phyloP scores from a whole-genome alignment of 2,113 vertebrate genomes.

The Neopipo cinnamomea region DNA sequence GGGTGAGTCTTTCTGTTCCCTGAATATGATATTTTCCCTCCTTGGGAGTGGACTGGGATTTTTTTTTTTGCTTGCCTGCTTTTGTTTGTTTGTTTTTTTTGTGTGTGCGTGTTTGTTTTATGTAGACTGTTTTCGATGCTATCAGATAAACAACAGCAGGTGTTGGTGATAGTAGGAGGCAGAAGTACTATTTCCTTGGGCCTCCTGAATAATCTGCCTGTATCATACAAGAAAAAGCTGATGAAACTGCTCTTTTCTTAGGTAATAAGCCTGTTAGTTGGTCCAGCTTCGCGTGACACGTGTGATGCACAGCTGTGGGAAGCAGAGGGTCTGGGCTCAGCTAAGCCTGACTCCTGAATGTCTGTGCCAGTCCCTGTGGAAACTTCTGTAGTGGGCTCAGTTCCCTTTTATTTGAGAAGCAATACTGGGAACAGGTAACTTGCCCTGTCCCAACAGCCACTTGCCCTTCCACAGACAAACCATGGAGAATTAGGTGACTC shows the following conservation, averaged over 20 bases:
- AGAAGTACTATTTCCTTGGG: not conserved
- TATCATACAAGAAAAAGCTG: not conserved
- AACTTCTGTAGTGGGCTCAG: not conserved
- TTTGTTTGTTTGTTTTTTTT: not conserved
- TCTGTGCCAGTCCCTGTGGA: not conserved
- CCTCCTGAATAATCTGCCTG: not conserved
- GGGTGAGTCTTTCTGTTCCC: conserved; percentile 82
- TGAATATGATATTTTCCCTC: conserved; percentile 13
- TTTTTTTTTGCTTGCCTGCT: not conserved
- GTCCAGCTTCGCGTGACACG: fast-evolving
- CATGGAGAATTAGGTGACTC: not conserved
- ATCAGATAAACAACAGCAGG: not conserved
- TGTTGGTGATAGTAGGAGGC: not conserved
- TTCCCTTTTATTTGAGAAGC: not conserved
- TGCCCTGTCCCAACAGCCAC: not conserved
- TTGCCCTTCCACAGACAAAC: not conserved
- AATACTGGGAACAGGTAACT: not conserved
- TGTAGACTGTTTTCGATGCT: not conserved
- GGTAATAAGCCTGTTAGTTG: not conserved
- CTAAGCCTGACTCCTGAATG: not conserved
- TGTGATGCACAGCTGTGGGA: not conserved
- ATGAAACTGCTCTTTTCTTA: not conserved
- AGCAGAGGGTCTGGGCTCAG: not conserved
- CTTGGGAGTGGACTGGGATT: not conserved
- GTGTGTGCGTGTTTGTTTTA: not conserved